Evolutionary conservation across 2,797 vertebrate species (phyloP).

Genomic region (Emys orbicularis): DNA sequence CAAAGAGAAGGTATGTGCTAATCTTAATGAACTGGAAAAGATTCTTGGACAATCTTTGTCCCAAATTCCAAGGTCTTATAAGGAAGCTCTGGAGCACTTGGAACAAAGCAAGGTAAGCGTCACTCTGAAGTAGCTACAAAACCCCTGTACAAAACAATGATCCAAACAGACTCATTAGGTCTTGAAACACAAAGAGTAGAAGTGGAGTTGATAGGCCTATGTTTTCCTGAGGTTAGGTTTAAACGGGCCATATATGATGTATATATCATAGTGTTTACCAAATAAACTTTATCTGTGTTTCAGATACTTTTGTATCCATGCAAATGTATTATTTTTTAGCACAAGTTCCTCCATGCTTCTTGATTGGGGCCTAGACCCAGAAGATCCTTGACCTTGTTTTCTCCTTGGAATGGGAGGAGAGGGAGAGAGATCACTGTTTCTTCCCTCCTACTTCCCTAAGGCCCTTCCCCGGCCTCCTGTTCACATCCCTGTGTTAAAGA

Average conservation of each 20-base stretch:
- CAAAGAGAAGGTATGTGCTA: slow-evolving; percentile 81
- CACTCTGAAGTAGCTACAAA: slow-evolving; percentile 10
- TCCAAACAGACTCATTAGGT: neutral
- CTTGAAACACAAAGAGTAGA: neutral
- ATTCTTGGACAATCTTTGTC: slow-evolving; percentile 77
- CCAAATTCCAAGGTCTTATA: slow-evolving; percentile 83
- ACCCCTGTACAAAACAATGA: neutral
- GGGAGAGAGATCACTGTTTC: neutral
- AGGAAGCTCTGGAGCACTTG: slow-evolving; percentile 84
- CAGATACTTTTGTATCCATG: neutral
- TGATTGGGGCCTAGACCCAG: neutral
- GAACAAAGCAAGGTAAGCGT: slow-evolving; percentile 84
- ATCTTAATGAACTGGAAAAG: slow-evolving; percentile 77
- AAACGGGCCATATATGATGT: neutral
- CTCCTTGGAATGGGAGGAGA: neutral
- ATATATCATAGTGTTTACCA: neutral
- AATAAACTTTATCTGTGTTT: neutral
- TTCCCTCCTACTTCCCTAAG: neutral
- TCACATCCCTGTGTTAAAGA: neutral
- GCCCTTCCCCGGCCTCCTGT: neutral
- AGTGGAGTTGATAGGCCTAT: neutral
- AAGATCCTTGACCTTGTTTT: neutral
- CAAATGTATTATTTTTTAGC: neutral
- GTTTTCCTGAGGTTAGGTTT: neutral
- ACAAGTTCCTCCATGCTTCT: neutral